Evolutionary conservation across 1,140 invertebrate genomes (phyloP).

Genomic region (Drosophila eugracilis): DNA sequence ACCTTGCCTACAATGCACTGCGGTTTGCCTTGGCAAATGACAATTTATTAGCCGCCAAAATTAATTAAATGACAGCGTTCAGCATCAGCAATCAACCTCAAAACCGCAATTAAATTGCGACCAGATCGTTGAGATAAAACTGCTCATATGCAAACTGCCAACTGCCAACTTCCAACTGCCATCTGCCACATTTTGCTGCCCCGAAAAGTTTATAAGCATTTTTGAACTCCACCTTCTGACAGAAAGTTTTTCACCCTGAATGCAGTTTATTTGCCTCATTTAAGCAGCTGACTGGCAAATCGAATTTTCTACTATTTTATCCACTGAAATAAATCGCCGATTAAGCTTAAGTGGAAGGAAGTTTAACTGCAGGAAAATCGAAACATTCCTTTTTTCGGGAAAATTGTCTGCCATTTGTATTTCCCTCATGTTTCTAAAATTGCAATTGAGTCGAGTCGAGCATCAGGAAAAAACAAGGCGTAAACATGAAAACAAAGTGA

Average conservation of each 20-base stretch:
- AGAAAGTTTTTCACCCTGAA: conserved; percentile 19
- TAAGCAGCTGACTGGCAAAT: conserved; percentile 1
- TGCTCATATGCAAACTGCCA: not conserved
- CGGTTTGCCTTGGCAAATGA: conserved; percentile 55
- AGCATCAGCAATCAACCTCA: conserved; percentile 5
- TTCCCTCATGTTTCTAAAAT: conserved; percentile 27
- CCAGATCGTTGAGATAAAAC: conserved; percentile 1
- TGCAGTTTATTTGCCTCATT: conserved; percentile 38
- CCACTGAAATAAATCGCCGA: conserved; percentile 21
- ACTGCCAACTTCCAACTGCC: not conserved
- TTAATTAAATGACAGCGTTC: conserved; percentile 62
- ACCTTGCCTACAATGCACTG: conserved; percentile 54
- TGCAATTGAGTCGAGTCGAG: conserved; percentile 30
- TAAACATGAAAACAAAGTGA: conserved; percentile 29
- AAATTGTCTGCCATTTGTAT: not conserved
- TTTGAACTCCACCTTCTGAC: conserved; percentile 43
- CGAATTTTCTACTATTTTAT: conserved; percentile 27
- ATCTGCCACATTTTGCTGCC: too few species aligned
- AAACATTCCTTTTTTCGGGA: not conserved
- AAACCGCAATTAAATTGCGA: conserved; percentile 38
- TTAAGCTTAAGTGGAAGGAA: conserved; percentile 9
- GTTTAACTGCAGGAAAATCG: conserved; percentile 26
- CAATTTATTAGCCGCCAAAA: conserved; percentile 66
- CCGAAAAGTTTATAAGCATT: conserved; percentile 36
- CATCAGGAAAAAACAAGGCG: conserved; percentile 4